phyloP scores from a whole-genome alignment of 2,888 invertebrate species.

The Sisyra nigra region DNA sequence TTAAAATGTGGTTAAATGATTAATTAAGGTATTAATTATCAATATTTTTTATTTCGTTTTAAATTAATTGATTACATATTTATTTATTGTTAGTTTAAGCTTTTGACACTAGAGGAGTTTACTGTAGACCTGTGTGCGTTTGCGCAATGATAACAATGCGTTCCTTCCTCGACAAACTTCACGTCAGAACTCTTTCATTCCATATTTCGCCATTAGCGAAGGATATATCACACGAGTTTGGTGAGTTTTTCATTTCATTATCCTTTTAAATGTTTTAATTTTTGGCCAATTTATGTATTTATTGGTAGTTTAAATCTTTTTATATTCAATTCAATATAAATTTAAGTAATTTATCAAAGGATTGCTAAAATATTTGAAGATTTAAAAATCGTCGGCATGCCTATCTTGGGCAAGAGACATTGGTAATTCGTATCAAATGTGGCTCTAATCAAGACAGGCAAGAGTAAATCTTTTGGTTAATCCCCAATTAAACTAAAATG shows the following conservation, averaged over 20 bases:
- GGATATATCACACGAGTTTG: conserved; percentile 7
- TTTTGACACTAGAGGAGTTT: no score
- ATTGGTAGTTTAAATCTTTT: no score
- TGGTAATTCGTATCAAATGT: conserved; percentile 11
- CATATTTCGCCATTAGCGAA: conserved; percentile 7
- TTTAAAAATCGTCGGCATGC: conserved; percentile 12
- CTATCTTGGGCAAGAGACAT: conserved; percentile 18
- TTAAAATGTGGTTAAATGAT: no score
- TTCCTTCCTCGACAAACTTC: no score
- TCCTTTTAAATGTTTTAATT: no score
- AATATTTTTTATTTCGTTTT: no score
- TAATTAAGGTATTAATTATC: no score
- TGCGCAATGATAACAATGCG: no score
- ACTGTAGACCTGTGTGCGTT: no score
- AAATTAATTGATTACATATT: no score
- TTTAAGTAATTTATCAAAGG: conserved; percentile 1
- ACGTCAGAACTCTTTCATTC: neutral
- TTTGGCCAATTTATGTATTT: no score
- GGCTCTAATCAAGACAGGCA: conserved; percentile 20
- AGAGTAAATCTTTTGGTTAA: conserved; percentile 19
- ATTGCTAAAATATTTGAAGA: conserved; percentile 10
- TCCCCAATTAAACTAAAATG: conserved; percentile 18
- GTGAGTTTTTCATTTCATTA: conserved; percentile 7
- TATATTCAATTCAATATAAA: neutral
- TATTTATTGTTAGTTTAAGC: no score